Conservation (phyloP, 2,113 vertebrate species). For the Apeltes quadracus region DNA sequence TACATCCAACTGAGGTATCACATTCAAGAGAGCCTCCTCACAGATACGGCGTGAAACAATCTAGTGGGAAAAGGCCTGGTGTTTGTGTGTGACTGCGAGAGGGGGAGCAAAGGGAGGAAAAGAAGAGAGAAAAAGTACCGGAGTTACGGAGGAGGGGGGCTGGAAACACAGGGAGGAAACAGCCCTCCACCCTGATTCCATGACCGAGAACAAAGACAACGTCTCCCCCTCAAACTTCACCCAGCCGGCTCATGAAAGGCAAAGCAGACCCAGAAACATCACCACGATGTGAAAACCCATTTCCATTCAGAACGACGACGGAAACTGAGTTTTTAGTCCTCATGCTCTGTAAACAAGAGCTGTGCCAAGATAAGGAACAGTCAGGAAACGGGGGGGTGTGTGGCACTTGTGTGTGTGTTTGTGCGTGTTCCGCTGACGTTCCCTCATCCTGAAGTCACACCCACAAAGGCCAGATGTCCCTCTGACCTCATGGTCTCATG, state of each 20-base stretch:
- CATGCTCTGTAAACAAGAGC: constrained; percentile 44
- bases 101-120: constrained; percentile 43
- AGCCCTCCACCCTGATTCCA: constrained; percentile 79
- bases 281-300: neutral
- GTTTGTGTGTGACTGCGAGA: constrained; percentile 47
- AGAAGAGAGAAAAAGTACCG: constrained; percentile 58
- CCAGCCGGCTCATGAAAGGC: constrained; percentile 23
- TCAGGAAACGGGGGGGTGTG: constrained; percentile 63
- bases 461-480: constrained; percentile 42
- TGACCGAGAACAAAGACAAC: constrained; percentile 72
- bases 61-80: constrained; percentile 53
- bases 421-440: constrained; percentile 42
- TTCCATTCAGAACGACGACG: constrained; percentile 23
- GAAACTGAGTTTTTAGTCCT: neutral
- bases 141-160: constrained; percentile 18
- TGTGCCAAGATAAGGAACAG: constrained; percentile 58
- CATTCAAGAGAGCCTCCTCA: constrained; percentile 27
- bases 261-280: neutral
- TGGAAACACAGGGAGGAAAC: constrained; percentile 81
- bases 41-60: too few relatives aligned
- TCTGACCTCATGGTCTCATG: constrained; percentile 56
- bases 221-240: constrained; percentile 68
- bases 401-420: constrained; percentile 9
- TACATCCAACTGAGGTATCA: constrained; percentile 27
- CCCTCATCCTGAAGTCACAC: constrained; percentile 44